A percentile compares a stretch with the other conserved stretches of the same genome.
phyloP scores from a whole-genome alignment of 2,888 invertebrate genomes.

The Eupithecia pulchellata region DNA sequence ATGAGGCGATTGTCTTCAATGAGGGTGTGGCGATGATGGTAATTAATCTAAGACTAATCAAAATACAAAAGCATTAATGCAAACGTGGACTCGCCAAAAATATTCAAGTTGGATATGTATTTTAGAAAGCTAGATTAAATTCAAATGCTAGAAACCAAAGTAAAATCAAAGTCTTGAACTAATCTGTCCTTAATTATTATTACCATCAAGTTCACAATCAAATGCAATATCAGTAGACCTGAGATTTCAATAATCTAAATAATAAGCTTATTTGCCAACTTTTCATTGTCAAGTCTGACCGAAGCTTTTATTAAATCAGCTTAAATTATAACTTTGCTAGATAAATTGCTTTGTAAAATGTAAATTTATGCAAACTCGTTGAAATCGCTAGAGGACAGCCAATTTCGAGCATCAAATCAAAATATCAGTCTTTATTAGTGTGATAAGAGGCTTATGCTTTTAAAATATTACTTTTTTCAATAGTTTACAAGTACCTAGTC shows the following conservation, averaged over 20 bases:
- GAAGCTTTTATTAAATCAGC: constrained; percentile 36
- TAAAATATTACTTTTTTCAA: constrained; percentile 9
- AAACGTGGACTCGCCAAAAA: too few species aligned
- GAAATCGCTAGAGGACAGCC: constrained; percentile 34
- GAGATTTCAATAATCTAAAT: constrained; percentile 26
- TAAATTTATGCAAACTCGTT: constrained; percentile 40
- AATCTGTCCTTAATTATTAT: not conserved
- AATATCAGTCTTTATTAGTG: constrained; percentile 32
- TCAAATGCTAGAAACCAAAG: not conserved
- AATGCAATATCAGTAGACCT: not conserved
- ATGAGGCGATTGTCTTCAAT: not conserved
- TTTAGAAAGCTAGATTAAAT: too few species aligned
- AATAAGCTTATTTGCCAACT: constrained; percentile 34
- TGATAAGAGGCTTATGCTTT: constrained; percentile 7
- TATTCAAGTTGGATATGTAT: too few species aligned
- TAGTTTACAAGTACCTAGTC: not conserved
- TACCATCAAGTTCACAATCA: not conserved
- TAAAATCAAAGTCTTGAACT: not conserved
- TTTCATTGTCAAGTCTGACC: constrained; percentile 35
- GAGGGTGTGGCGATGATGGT: not conserved
- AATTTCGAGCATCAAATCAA: constrained; percentile 31
- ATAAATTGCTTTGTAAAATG: constrained; percentile 40
- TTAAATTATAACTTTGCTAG: constrained; percentile 39
- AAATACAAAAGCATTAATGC: too few species aligned
- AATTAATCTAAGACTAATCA: too few species aligned